Base-by-base conservation (phyloP, 30 jellyfish, hydroid and myxozoan species). In the Euphysa ruthae region DNA sequence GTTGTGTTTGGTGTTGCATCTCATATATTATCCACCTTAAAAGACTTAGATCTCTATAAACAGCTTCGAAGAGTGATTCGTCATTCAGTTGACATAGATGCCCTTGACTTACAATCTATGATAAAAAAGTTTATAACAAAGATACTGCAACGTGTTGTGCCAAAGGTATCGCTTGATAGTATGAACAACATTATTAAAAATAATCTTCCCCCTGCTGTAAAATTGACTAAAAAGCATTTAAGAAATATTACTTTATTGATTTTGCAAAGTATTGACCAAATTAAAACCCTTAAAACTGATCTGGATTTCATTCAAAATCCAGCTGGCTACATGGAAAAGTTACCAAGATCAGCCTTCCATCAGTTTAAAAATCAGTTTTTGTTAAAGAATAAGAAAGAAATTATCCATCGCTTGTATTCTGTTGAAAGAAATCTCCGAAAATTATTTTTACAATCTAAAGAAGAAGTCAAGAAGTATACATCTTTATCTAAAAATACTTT, bases 261-360 rank as follows among this genome's bases (percentile, higher is more conserved):
- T 10, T 21, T 68, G 54, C 22, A 68, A 22, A 30, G 44, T 12
- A 50, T 68, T 18, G 80, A 68, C 27, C 16, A 49, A 28, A 16
- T 68, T 14, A 68, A 68, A 27, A 21, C 49, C 4, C 69, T 51
- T 4, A 49, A 43, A 6, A 7, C 77, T 20, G 27, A 50, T 30
- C 50, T 8, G 13, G 29, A 25, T 7, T 35, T 68, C 49, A 46
- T 68, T 6, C 33, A 29, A 68, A 58, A 68, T 50, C 80, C 80
- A 22, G 5, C 1, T 21, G 66, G 66, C 19, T 68, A 43, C 29
- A 21, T 68, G 32, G 26, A 25, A 32, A 21, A 23, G 24, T 24
- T 68, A 28, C 80, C 80, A 32, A 32, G 42, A 34, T 1, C 19
- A 22, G 13, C 42, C 5, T 42, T 34, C 4, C 16, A 63, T 7